Evolutionary conservation across 1,140 invertebrate genomes (phyloP), one percentile per base, ranked within the genome.

Genomic region (Drosophila eugracilis): DNA sequence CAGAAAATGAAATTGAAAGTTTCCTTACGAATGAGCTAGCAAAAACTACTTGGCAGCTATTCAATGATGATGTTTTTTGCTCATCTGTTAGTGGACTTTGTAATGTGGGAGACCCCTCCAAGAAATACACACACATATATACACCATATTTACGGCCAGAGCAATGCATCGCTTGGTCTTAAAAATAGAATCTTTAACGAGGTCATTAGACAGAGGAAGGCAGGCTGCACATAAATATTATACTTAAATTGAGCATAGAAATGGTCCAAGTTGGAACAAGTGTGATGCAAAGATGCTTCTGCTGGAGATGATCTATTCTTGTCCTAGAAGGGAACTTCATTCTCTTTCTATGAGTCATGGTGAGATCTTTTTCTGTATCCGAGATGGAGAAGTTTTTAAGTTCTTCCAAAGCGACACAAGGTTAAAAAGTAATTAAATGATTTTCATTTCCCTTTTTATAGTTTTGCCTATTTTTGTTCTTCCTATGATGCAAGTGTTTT

Each of bases 181-280:
- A 86, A 81, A 88, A 88, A 86, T 86, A 86, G 81, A 74, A 77
- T 52, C 45, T 59, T 81, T 70, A 86, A 86, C 81, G 81, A 86
- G 81, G 81, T 86, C 83, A 86, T 86, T 86, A 86, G 69, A 86
- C 83, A 30, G 54, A 42, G 71, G 80, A 49, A 63, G 59, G 66
- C 42, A 9, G 54, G 12, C 21, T 24, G 49, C 69, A 63, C 36
- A 65, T 41, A 45, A 57, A 58, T 26, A 49, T 55, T 50, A 54
- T 21, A 49, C 52, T 42, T 41, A 44, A 75, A 67, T 75, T 39
- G 47, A 75, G 71, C 55, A 60, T 50, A 83, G 55, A 44, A 62
- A 54, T 52, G 34, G 53, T 19, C n/a, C 26, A 34, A 45, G 32
- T 26, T 65, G 37, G 50, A 69, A 53, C 45, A 58, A 59, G 48